Percentiles rank a stretch among this genome's conserved stretches.
phyloP scores from a whole-genome alignment of 2,113 vertebrate species.

The Aegithalos caudatus region DNA sequence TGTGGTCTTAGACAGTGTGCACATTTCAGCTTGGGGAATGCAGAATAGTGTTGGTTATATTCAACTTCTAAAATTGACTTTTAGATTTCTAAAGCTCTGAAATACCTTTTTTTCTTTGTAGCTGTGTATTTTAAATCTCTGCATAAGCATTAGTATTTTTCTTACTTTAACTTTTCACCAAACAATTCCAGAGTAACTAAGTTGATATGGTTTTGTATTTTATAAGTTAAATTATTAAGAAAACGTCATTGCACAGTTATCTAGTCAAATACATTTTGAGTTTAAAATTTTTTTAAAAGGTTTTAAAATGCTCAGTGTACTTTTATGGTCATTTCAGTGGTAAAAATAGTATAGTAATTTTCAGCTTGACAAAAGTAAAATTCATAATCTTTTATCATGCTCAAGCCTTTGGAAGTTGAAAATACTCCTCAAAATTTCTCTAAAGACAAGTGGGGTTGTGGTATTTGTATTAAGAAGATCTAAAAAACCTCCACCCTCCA shows the following conservation, averaged over 20 bases:
- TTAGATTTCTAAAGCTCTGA: neutral
- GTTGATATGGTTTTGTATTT: neutral
- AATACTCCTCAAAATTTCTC: neutral
- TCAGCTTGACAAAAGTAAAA: neutral
- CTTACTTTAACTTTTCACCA: neutral
- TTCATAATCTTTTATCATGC: neutral
- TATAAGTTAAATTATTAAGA: neutral
- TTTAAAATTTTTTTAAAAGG: neutral
- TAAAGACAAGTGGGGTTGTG: neutral
- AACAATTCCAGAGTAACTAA: neutral
- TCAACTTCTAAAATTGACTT: neutral
- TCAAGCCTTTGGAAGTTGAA: neutral
- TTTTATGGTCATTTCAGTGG: neutral
- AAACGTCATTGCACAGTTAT: neutral
- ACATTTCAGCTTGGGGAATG: neutral
- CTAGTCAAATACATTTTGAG: neutral
- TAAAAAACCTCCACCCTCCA: neutral
- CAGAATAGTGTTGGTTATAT: neutral
- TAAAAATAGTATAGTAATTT: neutral
- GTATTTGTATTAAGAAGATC: neutral
- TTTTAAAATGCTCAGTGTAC: neutral
- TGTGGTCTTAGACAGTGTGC: neutral
- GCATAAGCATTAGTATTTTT: neutral
- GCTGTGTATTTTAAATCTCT: neutral
- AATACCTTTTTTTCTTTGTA: neutral